Percentiles rank a stretch among this genome's conserved stretches.
phyloP scores from a whole-genome alignment of 2,888 invertebrate species.

The Dynastes tityus region DNA sequence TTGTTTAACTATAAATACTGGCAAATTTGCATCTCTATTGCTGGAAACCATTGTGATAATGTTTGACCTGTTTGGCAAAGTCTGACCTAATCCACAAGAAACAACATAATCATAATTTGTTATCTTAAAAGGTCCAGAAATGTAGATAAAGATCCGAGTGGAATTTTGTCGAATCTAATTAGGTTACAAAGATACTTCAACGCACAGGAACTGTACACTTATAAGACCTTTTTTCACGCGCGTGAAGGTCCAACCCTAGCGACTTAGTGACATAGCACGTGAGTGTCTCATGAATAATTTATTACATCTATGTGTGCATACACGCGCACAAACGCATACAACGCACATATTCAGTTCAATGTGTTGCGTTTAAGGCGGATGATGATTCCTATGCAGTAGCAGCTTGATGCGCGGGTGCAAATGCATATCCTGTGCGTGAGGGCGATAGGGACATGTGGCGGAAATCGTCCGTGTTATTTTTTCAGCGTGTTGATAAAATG shows the following conservation, averaged over 20 bases:
- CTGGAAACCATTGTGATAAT: too few species aligned
- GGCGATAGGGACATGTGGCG: slow-evolving; percentile 42
- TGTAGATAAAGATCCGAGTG: too few species aligned
- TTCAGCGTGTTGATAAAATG: slow-evolving; percentile 41
- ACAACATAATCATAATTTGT: too few species aligned
- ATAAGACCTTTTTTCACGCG: neutral
- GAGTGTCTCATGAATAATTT: slow-evolving; percentile 42
- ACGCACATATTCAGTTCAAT: slow-evolving; percentile 11
- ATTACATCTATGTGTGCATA: slow-evolving; percentile 12
- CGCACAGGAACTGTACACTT: neutral
- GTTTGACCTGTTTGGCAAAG: too few species aligned
- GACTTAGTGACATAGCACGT: slow-evolving; percentile 45
- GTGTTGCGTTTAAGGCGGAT: slow-evolving; percentile 23
- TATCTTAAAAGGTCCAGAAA: too few species aligned
- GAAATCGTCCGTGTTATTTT: slow-evolving; percentile 44
- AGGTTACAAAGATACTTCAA: neutral
- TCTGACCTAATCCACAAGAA: too few species aligned
- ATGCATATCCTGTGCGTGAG: slow-evolving; percentile 32
- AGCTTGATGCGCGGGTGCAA: slow-evolving; percentile 21
- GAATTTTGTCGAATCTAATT: too few species aligned
- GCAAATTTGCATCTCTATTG: too few species aligned
- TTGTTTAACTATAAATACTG: too few species aligned
- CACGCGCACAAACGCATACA: neutral
- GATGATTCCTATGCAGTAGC: slow-evolving; percentile 33
- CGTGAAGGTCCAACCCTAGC: slow-evolving; percentile 32